Conservation (phyloP, 2,888 invertebrate genomes). For the Pristionchus japonicus region DNA sequence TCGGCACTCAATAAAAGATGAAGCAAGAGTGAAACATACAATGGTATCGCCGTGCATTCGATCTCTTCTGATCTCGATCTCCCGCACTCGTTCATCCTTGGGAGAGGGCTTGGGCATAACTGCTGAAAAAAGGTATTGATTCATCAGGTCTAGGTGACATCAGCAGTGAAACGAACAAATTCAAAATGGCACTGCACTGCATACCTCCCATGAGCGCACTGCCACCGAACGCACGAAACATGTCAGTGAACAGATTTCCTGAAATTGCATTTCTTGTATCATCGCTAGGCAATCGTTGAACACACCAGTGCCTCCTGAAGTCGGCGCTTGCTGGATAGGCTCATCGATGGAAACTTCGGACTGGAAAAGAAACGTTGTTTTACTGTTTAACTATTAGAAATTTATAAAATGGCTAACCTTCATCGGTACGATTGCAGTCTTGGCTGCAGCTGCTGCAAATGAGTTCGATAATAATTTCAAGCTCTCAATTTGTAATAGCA, state of each 20-base stretch:
- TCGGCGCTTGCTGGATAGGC: not conserved
- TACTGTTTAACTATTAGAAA: too few species aligned
- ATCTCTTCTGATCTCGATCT: constrained; percentile 34
- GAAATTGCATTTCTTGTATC: not conserved
- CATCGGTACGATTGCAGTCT: not conserved
- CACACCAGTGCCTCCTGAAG: not conserved
- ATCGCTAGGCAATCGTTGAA: not conserved
- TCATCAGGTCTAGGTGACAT: too few species aligned
- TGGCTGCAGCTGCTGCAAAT: constrained; percentile 33
- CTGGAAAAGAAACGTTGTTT: not conserved
- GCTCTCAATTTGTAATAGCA: not conserved
- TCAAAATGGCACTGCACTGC: not conserved
- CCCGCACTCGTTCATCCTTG: not conserved
- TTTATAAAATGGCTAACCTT: not conserved
- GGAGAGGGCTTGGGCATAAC: not conserved
- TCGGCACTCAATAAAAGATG: not conserved
- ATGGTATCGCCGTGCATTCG: constrained; percentile 31
- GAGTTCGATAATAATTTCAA: not conserved
- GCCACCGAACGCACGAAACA: constrained; percentile 45
- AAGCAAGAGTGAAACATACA: not conserved
- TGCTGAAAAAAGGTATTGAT: not conserved
- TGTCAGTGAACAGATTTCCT: constrained; percentile 38
- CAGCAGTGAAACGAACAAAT: too few species aligned
- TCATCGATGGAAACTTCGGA: constrained; percentile 17
- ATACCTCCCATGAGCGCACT: constrained; percentile 43